Evolutionary conservation across 2,113 vertebrate genomes (phyloP).

Genomic region (Zosterops pallidus): DNA sequence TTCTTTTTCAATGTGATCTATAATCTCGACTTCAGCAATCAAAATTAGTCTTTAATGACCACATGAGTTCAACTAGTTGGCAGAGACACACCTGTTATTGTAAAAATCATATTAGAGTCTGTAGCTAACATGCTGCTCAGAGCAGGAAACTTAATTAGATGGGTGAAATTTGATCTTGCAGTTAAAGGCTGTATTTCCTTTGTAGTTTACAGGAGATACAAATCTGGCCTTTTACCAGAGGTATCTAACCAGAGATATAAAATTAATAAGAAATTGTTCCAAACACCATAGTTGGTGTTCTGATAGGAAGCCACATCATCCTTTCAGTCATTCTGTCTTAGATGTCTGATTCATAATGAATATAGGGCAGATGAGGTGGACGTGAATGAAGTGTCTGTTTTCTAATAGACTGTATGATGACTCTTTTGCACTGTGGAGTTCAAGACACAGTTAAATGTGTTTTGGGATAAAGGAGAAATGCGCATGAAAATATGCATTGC

Average conservation of each 20-base stretch:
- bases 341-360: neutral
- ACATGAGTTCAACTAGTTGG: neutral
- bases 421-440: neutral
- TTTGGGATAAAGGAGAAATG: neutral
- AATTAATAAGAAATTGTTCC: neutral
- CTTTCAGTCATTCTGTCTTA: neutral
- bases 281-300: neutral
- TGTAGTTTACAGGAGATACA: neutral
- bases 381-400: neutral
- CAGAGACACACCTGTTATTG: neutral
- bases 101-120: neutral
- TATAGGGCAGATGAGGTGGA: neutral
- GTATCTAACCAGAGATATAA: neutral
- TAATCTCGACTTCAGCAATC: neutral
- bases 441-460: neutral
- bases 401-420: neutral
- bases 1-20: neutral
- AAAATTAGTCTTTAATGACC: neutral
- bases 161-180: neutral
- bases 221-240: neutral
- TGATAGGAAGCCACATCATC: neutral
- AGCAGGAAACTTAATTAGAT: neutral
- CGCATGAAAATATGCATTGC: neutral
- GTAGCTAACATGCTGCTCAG: neutral
- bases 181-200: neutral